These are phyloP conservation scores for Camptogramma bilineatum DNA, from an alignment of 2,888 invertebrate species.

Conservation along the genomic window DNA sequence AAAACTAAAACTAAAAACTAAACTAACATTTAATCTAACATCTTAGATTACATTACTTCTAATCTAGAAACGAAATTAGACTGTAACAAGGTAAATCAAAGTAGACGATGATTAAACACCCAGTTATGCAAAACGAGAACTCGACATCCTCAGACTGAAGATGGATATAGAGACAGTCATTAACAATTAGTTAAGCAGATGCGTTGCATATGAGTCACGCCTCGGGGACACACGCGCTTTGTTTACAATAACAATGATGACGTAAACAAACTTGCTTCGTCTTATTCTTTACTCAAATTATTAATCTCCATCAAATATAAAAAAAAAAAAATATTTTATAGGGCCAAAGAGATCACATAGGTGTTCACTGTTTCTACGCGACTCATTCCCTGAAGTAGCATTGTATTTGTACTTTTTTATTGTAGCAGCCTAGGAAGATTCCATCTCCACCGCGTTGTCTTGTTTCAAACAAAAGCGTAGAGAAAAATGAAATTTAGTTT, in stretches of 20 bases:
- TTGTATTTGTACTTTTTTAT: not conserved
- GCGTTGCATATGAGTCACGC: constrained; percentile 57
- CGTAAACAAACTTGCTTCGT: constrained; percentile 52
- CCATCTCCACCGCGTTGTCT: constrained; percentile 25
- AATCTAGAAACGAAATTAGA: constrained; percentile 8
- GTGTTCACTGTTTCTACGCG: too few relatives aligned
- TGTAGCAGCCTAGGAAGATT: constrained; percentile 13
- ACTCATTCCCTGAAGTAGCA: too few relatives aligned
- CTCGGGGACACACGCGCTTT: constrained; percentile 55
- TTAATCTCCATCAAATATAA: constrained; percentile 15
- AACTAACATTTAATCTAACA: not conserved
- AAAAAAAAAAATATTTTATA: not conserved
- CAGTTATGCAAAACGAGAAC: constrained; percentile 38
- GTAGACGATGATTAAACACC: constrained; percentile 33
- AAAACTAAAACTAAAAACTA: too few relatives aligned
- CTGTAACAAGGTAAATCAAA: constrained; percentile 22
- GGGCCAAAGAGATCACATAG: too few relatives aligned
- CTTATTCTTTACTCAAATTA: constrained; percentile 27
- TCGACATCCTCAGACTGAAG: constrained; percentile 48
- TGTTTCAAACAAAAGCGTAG: constrained; percentile 37
- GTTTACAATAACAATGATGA: constrained; percentile 73
- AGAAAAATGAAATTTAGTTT: constrained; percentile 50
- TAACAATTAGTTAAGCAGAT: constrained; percentile 54
- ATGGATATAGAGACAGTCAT: constrained; percentile 47
- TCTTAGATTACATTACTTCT: constrained; percentile 4